phyloP scores from a whole-genome alignment of 2,113 vertebrate species.

The Leuciscus idus region DNA sequence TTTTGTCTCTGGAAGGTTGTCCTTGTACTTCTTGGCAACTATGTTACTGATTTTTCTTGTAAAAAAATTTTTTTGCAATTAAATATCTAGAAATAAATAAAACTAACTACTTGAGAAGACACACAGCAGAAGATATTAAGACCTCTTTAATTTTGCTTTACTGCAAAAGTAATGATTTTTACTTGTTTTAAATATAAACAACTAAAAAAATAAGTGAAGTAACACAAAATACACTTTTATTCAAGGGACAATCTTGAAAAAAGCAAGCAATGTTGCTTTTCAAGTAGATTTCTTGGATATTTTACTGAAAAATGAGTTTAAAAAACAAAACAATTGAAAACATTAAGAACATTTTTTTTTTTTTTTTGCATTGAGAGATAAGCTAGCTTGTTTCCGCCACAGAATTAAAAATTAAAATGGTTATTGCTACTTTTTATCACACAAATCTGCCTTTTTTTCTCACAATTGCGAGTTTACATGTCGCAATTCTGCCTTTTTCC shows the following conservation, averaged over 20 bases:
- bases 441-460: too few species aligned
- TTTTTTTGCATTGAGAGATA: not conserved
- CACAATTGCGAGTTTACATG: too few species aligned
- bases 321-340: too few species aligned
- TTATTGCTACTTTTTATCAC: too few species aligned
- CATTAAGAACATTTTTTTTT: too few species aligned
- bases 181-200: not conserved
- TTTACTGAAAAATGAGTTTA: too few species aligned
- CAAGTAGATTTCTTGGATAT: not conserved
- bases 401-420: too few species aligned
- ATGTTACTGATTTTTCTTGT: not conserved
- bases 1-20: not conserved
- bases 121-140: not conserved
- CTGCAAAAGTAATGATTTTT: too few species aligned
- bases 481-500: too few species aligned
- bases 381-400: too few species aligned
- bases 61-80: not conserved
- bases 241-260: not conserved
- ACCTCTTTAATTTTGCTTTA: not conserved
- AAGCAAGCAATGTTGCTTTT: not conserved
- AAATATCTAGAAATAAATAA: not conserved
- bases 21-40: too few species aligned
- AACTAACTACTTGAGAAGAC: not conserved
- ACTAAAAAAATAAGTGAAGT: not conserved
- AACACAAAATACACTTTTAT: not conserved